Conservation (phyloP, 2,113 vertebrate genomes). For the Tachycineta bicolor region DNA sequence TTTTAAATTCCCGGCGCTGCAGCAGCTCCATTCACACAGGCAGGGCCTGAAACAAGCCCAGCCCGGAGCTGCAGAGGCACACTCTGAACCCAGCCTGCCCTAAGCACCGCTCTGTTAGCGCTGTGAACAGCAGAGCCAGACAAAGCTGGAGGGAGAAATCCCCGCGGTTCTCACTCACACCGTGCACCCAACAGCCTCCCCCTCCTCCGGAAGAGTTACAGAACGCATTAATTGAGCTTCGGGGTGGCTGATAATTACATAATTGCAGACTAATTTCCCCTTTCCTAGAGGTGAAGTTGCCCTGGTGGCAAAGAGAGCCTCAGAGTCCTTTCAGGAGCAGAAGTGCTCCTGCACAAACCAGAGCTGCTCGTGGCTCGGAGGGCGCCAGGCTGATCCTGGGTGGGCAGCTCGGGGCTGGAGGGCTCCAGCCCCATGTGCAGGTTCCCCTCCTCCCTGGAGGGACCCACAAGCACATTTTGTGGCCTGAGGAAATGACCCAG, state of each 20-base stretch:
- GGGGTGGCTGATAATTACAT: conserved; percentile 10
- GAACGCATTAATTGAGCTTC: neutral
- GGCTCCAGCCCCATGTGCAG: neutral
- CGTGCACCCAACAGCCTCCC: neutral
- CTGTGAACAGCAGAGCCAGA: neutral
- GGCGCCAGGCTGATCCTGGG: neutral
- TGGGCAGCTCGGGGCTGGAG: neutral
- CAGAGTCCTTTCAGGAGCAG: neutral
- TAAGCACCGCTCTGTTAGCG: accelerated
- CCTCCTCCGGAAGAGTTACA: neutral
- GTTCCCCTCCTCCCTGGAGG: neutral
- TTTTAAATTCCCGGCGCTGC: neutral
- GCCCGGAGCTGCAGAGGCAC: neutral
- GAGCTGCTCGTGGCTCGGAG: neutral
- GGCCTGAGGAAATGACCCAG: neutral
- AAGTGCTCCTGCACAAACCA: accelerated
- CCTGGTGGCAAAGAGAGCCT: neutral
- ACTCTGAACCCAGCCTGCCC: neutral
- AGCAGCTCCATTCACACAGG: neutral
- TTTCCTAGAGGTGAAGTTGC: conserved; percentile 20
- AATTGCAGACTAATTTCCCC: conserved; percentile 39
- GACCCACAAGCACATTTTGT: neutral
- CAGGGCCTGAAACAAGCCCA: neutral
- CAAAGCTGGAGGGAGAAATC: neutral
- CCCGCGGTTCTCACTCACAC: accelerated